Evolutionary conservation across 2,888 invertebrate species (phyloP).

Genomic region (Aleiodes alternator): DNA sequence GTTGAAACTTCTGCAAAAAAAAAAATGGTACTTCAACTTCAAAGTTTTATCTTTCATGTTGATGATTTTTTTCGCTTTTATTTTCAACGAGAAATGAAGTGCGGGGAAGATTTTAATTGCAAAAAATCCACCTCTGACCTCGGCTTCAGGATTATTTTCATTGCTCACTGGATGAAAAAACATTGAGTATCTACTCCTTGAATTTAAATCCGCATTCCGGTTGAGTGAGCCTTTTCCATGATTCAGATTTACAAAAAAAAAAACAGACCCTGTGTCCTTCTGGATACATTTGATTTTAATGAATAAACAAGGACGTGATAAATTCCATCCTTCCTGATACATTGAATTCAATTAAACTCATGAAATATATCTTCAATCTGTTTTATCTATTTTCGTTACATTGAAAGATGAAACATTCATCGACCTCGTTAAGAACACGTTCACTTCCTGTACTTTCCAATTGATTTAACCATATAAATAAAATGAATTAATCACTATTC

Average conservation of each 20-base stretch:
- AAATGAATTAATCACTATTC: too few relatives aligned
- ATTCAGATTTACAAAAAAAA: conserved; percentile 16
- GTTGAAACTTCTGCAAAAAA: too few relatives aligned
- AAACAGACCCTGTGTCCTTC: neutral
- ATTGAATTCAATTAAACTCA: conserved; percentile 13
- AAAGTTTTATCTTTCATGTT: too few relatives aligned
- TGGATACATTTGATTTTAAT: neutral
- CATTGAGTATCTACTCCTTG: conserved; percentile 18
- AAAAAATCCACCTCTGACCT: conserved; percentile 14
- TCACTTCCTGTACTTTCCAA: too few relatives aligned
- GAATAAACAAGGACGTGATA: conserved; percentile 8
- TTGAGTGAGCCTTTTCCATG: conserved; percentile 15
- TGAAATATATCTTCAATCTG: neutral
- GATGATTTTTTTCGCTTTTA: too few relatives aligned
- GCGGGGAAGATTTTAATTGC: neutral
- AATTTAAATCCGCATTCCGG: conserved; percentile 26
- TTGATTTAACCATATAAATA: too few relatives aligned
- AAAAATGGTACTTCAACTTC: too few relatives aligned
- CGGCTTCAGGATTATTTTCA: neutral
- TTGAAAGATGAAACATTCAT: neutral
- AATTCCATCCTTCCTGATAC: conserved; percentile 10
- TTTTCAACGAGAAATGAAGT: too few relatives aligned
- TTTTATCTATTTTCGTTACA: neutral
- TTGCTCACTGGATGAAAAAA: neutral
- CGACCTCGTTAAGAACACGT: too few relatives aligned